Percentiles rank a stretch among this genome's conserved stretches.
phyloP scores from a whole-genome alignment of 2,797 vertebrate genomes.

The Accipiter fasciatus region DNA sequence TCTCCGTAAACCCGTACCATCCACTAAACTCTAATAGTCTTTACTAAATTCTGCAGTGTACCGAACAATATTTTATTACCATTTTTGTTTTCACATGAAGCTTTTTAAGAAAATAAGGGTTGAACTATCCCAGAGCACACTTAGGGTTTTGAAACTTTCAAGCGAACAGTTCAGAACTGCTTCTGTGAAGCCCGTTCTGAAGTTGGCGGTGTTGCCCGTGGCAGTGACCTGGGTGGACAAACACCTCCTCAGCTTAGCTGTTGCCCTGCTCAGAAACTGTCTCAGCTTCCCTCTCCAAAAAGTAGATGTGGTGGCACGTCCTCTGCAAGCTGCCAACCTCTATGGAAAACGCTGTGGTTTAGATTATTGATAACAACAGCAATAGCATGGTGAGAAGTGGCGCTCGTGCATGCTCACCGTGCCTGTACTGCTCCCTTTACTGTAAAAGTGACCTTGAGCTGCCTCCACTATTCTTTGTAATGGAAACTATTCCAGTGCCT shows the following conservation, averaged over 20 bases:
- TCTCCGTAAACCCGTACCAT: not conserved
- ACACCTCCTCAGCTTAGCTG: not conserved
- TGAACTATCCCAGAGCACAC: not conserved
- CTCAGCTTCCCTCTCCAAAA: not conserved
- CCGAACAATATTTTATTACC: too few relatives aligned
- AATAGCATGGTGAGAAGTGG: accelerated
- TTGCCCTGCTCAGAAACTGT: too few relatives aligned
- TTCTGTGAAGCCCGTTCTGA: not conserved
- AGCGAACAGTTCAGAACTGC: not conserved
- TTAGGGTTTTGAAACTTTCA: not conserved
- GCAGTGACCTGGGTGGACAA: not conserved
- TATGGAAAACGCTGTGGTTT: not conserved
- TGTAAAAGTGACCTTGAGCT: not conserved
- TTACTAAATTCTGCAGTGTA: too few relatives aligned
- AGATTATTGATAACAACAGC: not conserved
- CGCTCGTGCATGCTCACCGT: not conserved
- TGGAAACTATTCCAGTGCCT: not conserved
- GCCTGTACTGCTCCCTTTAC: not conserved
- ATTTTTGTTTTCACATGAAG: not conserved
- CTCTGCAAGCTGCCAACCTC: not conserved
- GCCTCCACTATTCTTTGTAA: accelerated
- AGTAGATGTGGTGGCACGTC: accelerated
- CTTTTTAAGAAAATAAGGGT: not conserved
- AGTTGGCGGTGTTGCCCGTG: accelerated
- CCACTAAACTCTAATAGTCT: too few relatives aligned